Evolutionary conservation across 2,888 invertebrate species (phyloP).

Genomic region (Timema cristinae): DNA sequence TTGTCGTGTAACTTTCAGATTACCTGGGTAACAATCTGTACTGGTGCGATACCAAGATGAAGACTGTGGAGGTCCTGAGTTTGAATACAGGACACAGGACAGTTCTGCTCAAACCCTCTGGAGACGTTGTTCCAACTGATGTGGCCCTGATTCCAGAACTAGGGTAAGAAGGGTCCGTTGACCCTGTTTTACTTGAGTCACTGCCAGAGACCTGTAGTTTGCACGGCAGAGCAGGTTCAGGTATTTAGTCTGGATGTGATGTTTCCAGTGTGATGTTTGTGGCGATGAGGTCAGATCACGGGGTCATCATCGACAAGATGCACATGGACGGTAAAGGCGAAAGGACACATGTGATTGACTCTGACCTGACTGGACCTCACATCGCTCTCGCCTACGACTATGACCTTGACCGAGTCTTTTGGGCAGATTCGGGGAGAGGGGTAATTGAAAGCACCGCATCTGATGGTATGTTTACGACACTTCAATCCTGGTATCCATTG

Average conservation of each 20-base stretch:
- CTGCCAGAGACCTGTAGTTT: no score
- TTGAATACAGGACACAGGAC: constrained; percentile 56
- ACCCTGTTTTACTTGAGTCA: no score
- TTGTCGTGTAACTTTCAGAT: constrained; percentile 49
- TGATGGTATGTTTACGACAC: constrained; percentile 47
- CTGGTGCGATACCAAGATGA: constrained; percentile 61
- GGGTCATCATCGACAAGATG: constrained; percentile 60
- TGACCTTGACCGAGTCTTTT: constrained; percentile 56
- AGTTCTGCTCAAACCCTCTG: constrained; percentile 54
- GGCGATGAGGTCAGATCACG: constrained; percentile 41
- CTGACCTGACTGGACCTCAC: constrained; percentile 49
- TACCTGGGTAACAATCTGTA: constrained; percentile 68
- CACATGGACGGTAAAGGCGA: constrained; percentile 60
- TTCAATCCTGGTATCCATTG: not conserved
- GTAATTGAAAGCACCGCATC: constrained; percentile 61
- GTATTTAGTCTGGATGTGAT: no score
- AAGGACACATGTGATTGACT: constrained; percentile 45
- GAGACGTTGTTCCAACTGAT: constrained; percentile 60
- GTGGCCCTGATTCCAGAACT: constrained; percentile 64
- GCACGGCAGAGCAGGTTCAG: no score
- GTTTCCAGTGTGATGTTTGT: constrained; percentile 60
- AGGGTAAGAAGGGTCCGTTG: constrained; percentile 48
- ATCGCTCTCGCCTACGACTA: constrained; percentile 55
- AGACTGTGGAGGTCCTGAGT: constrained; percentile 62
- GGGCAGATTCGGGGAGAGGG: constrained; percentile 63